Conservation (phyloP, 2,888 invertebrate species). For the Spialia ferax region DNA sequence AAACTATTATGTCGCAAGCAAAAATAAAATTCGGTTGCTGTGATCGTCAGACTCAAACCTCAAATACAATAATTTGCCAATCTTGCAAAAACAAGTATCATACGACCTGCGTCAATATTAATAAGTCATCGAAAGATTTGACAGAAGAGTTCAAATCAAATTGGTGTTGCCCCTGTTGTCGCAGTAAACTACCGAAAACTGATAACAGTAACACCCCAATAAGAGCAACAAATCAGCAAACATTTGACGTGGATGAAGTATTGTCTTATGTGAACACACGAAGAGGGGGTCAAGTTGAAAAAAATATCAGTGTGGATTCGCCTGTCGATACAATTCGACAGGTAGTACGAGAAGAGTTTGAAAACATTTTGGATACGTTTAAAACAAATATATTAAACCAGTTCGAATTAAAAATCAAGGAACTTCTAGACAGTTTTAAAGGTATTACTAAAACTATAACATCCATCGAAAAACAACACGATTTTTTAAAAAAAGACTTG, state of each 20-base stretch:
- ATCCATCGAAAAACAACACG: no score
- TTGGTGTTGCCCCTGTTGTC: neutral
- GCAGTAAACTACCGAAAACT: neutral
- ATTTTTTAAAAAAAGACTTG: no score
- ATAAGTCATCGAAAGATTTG: neutral
- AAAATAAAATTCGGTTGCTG: neutral
- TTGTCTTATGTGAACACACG: neutral
- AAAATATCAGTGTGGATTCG: neutral
- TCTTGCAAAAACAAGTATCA: neutral
- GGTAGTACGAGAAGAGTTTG: slow-evolving; percentile 2
- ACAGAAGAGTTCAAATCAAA: neutral
- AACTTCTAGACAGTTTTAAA: no score
- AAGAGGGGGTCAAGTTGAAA: slow-evolving; percentile 1
- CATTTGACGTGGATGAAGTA: neutral
- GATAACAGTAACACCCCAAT: slow-evolving; percentile 4
- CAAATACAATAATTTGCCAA: slow-evolving; percentile 2
- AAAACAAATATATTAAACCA: neutral
- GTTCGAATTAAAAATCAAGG: no score
- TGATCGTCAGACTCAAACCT: neutral
- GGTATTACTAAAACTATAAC: no score
- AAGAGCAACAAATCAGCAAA: neutral
- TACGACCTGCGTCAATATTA: neutral
- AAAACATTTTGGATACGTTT: neutral
- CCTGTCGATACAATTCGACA: neutral
- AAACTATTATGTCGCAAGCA: neutral